A percentile compares a stretch with the other conserved stretches of the same genome.
These are phyloP conservation scores for Tetragnatha versicolor DNA, from an alignment of 1,140 invertebrate genomes.

Conservation along the genomic window DNA sequence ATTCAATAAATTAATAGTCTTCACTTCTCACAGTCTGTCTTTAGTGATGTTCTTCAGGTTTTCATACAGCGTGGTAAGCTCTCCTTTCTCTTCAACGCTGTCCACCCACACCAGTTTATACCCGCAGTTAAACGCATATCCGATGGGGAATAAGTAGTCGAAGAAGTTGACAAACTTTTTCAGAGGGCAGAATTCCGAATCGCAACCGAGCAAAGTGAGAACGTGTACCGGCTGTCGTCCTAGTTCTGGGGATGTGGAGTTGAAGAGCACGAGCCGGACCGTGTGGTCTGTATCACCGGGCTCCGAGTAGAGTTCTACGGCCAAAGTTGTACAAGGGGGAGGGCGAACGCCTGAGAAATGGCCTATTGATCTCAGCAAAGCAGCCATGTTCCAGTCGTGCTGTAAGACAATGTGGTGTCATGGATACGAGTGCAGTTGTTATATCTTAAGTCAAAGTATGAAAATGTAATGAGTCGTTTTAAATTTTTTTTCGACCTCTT, in stretches of 20 bases:
- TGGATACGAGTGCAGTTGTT: no score
- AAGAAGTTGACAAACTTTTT: neutral
- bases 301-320: neutral
- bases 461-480: no score
- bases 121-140: neutral
- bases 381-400: conserved; percentile 35
- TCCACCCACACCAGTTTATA: neutral
- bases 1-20: no score
- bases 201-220: neutral
- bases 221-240: neutral
- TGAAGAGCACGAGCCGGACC: neutral
- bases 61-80: neutral
- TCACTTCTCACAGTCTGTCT: no score
- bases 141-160: neutral
- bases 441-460: no score
- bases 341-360: neutral
- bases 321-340: neutral
- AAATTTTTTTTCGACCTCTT: no score
- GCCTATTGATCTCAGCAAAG: neutral
- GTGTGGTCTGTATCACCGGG: neutral
- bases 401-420: no score
- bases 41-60: neutral
- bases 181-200: conserved; percentile 13
- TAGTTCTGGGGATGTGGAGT: neutral
- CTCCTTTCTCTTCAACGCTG: neutral